Evolutionary conservation across 92 coral and sea anemone genomes (phyloP).

Genomic region (Palythoa grandis): DNA sequence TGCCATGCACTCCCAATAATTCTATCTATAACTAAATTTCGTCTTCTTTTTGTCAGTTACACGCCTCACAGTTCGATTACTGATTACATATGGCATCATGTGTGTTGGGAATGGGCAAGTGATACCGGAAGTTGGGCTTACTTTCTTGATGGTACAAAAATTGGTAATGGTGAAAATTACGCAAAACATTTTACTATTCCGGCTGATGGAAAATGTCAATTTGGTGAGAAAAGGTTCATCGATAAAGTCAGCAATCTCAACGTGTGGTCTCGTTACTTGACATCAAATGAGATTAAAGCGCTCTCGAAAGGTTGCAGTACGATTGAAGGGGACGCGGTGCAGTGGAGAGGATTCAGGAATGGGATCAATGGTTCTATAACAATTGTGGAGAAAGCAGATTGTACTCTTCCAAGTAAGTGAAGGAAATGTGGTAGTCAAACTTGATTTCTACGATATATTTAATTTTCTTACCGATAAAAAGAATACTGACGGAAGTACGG

Average conservation of each 20-base stretch:
- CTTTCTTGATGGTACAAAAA: background rate
- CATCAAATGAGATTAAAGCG: background rate
- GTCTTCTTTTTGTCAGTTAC: background rate
- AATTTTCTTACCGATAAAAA: too few relatives aligned
- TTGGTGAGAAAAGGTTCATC: background rate
- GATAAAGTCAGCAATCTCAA: background rate
- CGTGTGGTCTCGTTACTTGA: background rate
- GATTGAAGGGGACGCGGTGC: slow-evolving; percentile 16
- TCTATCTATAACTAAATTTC: too few relatives aligned
- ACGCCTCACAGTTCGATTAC: background rate
- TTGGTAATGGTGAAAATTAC: background rate
- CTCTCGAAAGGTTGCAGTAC: slow-evolving; percentile 15
- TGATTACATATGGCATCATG: background rate
- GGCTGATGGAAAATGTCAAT: background rate
- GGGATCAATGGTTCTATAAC: slow-evolving; percentile 16
- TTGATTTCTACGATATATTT: too few relatives aligned
- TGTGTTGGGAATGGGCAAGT: slow-evolving; percentile 2
- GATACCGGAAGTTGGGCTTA: background rate
- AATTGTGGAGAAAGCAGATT: slow-evolving; percentile 13
- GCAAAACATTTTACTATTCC: background rate
- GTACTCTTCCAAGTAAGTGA: slow-evolving; percentile 19
- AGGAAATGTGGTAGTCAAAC: too few relatives aligned
- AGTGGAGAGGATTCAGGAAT: slow-evolving; percentile 21
- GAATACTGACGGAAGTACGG: too few relatives aligned
- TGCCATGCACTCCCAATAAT: too few relatives aligned